A percentile compares a stretch with the other conserved stretches of the same genome.
phyloP scores from a whole-genome alignment of 2,888 invertebrate genomes.

The Oscheius sp. region DNA sequence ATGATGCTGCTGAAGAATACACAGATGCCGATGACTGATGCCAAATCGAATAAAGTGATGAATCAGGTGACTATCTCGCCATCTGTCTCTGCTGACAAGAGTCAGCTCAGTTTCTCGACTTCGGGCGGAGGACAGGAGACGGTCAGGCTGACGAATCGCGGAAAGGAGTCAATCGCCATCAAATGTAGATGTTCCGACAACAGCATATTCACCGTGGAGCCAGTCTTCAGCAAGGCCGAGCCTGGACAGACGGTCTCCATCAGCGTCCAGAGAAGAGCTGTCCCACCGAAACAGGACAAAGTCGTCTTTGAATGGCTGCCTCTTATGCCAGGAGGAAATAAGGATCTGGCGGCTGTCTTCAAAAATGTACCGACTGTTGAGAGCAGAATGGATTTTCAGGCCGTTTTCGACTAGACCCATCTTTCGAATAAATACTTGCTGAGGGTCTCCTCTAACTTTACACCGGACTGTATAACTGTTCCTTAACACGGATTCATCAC shows the following conservation, averaged over 20 bases:
- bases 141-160: slow-evolving; percentile 13
- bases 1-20: too few relatives aligned
- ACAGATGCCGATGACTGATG: too few relatives aligned
- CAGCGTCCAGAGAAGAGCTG: background rate
- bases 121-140: slow-evolving; percentile 1
- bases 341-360: slow-evolving; percentile 13
- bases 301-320: slow-evolving; percentile 27
- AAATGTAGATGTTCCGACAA: slow-evolving; percentile 15
- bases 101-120: too few relatives aligned
- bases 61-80: too few relatives aligned
- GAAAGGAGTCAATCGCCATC: background rate
- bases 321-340: background rate
- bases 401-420: background rate
- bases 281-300: background rate
- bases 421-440: too few relatives aligned
- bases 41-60: too few relatives aligned
- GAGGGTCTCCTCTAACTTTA: too few relatives aligned
- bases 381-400: slow-evolving; percentile 3
- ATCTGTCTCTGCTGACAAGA: too few relatives aligned
- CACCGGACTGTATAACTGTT: too few relatives aligned
- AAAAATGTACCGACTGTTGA: background rate
- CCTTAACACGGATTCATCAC: too few relatives aligned
- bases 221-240: slow-evolving; percentile 4
- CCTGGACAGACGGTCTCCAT: background rate
- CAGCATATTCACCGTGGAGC: background rate